A percentile compares a stretch with the other conserved stretches of the same genome.
phyloP scores from a whole-genome alignment of 2,888 invertebrate species.

The Philereme vetulata region DNA sequence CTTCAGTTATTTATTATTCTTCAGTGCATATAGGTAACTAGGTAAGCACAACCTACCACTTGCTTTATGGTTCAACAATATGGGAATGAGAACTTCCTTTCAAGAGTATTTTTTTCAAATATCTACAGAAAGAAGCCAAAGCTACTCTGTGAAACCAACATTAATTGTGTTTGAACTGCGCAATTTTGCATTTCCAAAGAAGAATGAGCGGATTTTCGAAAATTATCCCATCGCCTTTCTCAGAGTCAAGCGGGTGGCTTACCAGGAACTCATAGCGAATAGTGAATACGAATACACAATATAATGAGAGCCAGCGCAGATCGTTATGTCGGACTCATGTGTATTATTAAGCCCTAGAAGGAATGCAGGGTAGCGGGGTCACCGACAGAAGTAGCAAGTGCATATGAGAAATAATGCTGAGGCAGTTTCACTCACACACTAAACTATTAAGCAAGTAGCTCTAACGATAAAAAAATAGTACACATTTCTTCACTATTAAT shows the following conservation, averaged over 20 bases:
- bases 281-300: slow-evolving; percentile 60
- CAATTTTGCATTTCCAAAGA: neutral
- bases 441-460: too few relatives aligned
- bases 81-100: too few relatives aligned
- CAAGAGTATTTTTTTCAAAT: too few relatives aligned
- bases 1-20: too few relatives aligned
- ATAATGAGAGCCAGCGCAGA: slow-evolving; percentile 74
- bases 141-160: too few relatives aligned
- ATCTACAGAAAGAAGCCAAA: too few relatives aligned
- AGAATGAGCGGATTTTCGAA: neutral
- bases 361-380: slow-evolving; percentile 75
- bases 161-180: too few relatives aligned
- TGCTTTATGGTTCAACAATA: too few relatives aligned
- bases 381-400: slow-evolving; percentile 61
- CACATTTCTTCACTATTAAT: too few relatives aligned
- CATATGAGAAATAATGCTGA: slow-evolving; percentile 33
- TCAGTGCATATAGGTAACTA: too few relatives aligned
- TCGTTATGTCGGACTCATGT: slow-evolving; percentile 74
- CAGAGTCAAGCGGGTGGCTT: slow-evolving; percentile 33
- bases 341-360: slow-evolving; percentile 81
- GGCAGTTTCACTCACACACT: slow-evolving; percentile 17
- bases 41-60: too few relatives aligned
- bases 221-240: slow-evolving; percentile 16
- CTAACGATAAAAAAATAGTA: too few relatives aligned
- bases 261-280: slow-evolving; percentile 56